Evolutionary conservation across 2,797 vertebrate species (phyloP).

Genomic region (Halcyon chelicuti): DNA sequence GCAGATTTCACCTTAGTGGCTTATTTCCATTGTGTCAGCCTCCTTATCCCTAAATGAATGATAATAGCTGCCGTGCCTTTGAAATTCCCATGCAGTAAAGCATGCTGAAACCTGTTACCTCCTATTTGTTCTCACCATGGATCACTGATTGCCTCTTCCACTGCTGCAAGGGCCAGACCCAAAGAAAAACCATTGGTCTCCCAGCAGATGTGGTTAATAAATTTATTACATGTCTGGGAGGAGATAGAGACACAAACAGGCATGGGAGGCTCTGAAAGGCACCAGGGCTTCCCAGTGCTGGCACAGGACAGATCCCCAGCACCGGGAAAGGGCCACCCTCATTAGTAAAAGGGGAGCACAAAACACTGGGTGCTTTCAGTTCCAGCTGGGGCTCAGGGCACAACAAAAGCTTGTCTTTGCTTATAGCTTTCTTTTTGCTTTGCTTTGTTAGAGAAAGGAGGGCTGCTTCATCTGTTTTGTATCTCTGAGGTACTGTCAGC

Average conservation of each 20-base stretch:
- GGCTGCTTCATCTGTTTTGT: not conserved
- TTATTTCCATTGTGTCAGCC: not conserved
- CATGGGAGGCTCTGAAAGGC: not conserved
- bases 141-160: constrained; percentile 44
- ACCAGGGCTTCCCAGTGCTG: not conserved
- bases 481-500: not conserved
- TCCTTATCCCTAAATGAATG: not conserved
- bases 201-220: not conserved
- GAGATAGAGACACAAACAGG: not conserved
- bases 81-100: constrained; percentile 25
- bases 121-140: constrained; percentile 45
- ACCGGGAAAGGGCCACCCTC: not conserved
- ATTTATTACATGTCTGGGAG: not conserved
- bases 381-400: not conserved
- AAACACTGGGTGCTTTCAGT: not conserved
- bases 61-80: not conserved
- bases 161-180: rapidly evolving
- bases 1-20: not conserved
- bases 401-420: not conserved
- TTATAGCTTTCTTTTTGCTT: not conserved
- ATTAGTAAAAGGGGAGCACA: not conserved
- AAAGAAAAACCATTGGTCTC: not conserved
- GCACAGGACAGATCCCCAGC: rapidly evolving
- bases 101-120: not conserved
- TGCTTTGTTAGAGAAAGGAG: not conserved